phyloP scores from a whole-genome alignment of 2,113 vertebrate genomes.

The Nothobranchius furzeri region DNA sequence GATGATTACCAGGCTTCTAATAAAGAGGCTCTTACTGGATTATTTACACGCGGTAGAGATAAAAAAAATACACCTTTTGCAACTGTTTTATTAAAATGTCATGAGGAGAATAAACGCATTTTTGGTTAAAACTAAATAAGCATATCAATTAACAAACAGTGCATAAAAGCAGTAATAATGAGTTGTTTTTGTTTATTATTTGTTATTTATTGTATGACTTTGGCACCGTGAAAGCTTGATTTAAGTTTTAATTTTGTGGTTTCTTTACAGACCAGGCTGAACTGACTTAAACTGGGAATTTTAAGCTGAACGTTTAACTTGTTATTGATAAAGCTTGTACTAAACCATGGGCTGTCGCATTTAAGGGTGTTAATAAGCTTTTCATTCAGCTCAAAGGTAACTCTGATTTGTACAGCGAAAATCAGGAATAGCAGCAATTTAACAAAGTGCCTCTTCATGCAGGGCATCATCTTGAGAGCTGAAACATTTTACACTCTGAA shows the following conservation, averaged over 20 bases:
- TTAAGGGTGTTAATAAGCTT: background rate
- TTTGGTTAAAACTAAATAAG: too few species aligned
- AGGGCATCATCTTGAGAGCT: too few species aligned
- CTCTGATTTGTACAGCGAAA: too few species aligned
- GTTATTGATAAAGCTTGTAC: conserved; percentile 13
- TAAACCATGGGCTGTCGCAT: conserved; percentile 30
- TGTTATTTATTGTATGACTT: conserved; percentile 58
- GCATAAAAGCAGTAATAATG: conserved; percentile 34
- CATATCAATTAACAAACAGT: background rate
- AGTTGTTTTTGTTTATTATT: conserved; percentile 57
- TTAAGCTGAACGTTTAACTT: conserved; percentile 12
- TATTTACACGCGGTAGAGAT: too few species aligned
- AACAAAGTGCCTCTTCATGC: too few species aligned
- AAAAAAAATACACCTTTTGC: too few species aligned
- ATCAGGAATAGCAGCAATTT: too few species aligned
- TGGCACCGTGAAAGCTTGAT: conserved; percentile 57
- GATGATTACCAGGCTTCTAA: conserved; percentile 46
- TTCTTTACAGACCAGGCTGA: conserved; percentile 19
- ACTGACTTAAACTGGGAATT: conserved; percentile 16
- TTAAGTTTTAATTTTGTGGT: conserved; percentile 9
- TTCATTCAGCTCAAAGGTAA: conserved; percentile 3
- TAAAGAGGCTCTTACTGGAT: too few species aligned
- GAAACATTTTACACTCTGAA: too few species aligned
- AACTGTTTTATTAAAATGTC: too few species aligned
- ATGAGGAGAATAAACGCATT: background rate